phyloP scores from a whole-genome alignment of 2,797 vertebrate species.

The Acipenser transmontanus region DNA sequence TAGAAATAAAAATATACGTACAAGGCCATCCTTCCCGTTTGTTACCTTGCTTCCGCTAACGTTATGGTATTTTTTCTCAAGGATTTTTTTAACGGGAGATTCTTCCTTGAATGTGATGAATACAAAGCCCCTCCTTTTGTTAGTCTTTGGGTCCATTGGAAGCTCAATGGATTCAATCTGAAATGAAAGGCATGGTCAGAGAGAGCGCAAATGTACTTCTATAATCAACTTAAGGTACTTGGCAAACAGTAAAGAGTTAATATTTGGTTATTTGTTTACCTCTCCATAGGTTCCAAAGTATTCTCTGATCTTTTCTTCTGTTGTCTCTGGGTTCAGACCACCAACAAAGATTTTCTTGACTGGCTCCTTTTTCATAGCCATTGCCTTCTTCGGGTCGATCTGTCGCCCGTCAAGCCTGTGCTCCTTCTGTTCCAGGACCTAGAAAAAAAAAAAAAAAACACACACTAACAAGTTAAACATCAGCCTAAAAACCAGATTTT shows the following conservation, averaged over 20 bases:
- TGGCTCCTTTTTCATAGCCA: slow-evolving; percentile 96
- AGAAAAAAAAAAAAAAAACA: slow-evolving; percentile 22
- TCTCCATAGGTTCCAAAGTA: slow-evolving; percentile 91
- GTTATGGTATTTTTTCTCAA: slow-evolving; percentile 95
- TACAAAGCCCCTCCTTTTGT: slow-evolving; percentile 93
- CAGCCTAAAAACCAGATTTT: background rate
- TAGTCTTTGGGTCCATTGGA: slow-evolving; percentile 90
- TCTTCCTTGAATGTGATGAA: slow-evolving; percentile 97
- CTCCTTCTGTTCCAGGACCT: slow-evolving; percentile 93
- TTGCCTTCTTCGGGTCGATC: slow-evolving; percentile 95
- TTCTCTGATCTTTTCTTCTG: slow-evolving; percentile 89
- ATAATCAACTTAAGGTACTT: too few species aligned
- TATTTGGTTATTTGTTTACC: slow-evolving; percentile 51
- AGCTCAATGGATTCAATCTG: slow-evolving; percentile 95
- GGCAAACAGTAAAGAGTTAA: background rate
- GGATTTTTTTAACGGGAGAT: slow-evolving; percentile 83
- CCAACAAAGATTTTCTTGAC: slow-evolving; percentile 97
- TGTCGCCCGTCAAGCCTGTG: slow-evolving; percentile 90
- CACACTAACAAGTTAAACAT: background rate
- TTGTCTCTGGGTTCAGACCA: slow-evolving; percentile 90
- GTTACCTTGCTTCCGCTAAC: slow-evolving; percentile 87
- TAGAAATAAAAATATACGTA: slow-evolving; percentile 20
- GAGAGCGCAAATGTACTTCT: too few species aligned
- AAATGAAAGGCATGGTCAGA: slow-evolving; percentile 1
- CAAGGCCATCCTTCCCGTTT: slow-evolving; percentile 35